Base-by-base conservation (phyloP, 2,797 vertebrate genomes). In the Phataginus tetradactyla region DNA sequence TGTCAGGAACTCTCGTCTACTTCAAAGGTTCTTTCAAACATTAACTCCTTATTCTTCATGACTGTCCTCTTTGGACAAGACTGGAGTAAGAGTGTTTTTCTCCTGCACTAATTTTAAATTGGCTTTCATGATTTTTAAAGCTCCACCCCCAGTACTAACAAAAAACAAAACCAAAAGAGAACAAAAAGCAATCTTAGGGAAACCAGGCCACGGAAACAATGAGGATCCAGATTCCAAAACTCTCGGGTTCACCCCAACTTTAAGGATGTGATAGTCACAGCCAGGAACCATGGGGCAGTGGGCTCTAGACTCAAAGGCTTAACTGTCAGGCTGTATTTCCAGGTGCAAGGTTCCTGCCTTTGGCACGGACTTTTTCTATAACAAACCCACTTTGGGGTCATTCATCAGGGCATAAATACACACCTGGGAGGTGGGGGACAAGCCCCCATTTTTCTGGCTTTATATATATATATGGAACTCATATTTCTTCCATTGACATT, bases 381-480 rank as follows among this genome's bases (percentile, higher is more conserved):
- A 96, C 64, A 94, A 95, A 97, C 94, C 79, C 95, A 84, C 91
- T 49, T 75, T 68, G 77, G 86, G 79, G 96, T 95, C 98, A 97
- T 97, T 92, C 95, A 97, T 97, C 98, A 98, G 86, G 77, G 86
- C 13, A 37, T 97, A 96, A 98, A 93, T 94, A 95, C 87, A 93
- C 98, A 97, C 97, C 96, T 97, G 97, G 97, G 97, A 97, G 86
- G 94, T 34, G 86, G 77, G 96, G 95, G 90, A 96, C 86, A 93
- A 81, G 95, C 69, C 84, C 74, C 94, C 91, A 97, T 95, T 98
- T 97, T 96, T 96, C 97, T 96, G 80, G 94, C 93, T 97, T 91
- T 97, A 49, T 91, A 97, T 97, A 49, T 91, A 97, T 97, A 97
- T 93, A 97, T 0, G 4, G 95, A 98, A 97, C 91, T 97, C 93